Evolutionary conservation across 2,797 vertebrate species (phyloP).

Genomic region (Thripadectes ignobilis): DNA sequence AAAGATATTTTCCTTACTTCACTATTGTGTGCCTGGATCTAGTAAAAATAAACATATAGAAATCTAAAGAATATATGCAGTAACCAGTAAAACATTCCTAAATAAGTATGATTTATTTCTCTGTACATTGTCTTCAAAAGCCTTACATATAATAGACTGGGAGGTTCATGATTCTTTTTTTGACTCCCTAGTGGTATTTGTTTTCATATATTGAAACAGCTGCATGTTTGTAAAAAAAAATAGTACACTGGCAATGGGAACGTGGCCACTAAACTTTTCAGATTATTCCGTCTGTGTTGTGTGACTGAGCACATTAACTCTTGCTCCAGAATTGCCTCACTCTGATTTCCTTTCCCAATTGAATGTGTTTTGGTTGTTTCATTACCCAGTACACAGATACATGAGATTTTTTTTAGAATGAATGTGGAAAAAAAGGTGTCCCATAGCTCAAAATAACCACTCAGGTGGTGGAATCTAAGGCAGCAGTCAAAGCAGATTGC

Average conservation of each 20-base stretch:
- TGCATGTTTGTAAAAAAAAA: neutral
- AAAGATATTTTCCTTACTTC: neutral
- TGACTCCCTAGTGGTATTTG: neutral
- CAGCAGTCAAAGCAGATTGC: neutral
- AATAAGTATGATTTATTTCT: neutral
- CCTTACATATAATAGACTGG: neutral
- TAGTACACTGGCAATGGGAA: neutral
- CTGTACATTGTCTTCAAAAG: neutral
- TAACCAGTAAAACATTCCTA: neutral
- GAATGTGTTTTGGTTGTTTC: neutral
- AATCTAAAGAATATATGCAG: neutral
- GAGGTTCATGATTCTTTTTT: neutral
- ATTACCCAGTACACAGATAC: neutral
- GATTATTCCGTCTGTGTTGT: neutral
- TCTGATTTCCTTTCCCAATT: neutral
- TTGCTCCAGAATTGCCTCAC: neutral
- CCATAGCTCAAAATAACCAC: neutral
- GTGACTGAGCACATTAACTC: neutral
- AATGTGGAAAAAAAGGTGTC: neutral
- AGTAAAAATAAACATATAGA: neutral
- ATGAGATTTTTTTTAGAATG: neutral
- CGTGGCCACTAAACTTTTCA: neutral
- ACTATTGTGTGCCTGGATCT: neutral
- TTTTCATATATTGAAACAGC: neutral
- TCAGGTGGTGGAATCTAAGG: neutral